These are phyloP conservation scores for Glandiceps talaboti DNA, from an alignment of 53 echinoderm and acorn worm genomes.

Conservation along the genomic window DNA sequence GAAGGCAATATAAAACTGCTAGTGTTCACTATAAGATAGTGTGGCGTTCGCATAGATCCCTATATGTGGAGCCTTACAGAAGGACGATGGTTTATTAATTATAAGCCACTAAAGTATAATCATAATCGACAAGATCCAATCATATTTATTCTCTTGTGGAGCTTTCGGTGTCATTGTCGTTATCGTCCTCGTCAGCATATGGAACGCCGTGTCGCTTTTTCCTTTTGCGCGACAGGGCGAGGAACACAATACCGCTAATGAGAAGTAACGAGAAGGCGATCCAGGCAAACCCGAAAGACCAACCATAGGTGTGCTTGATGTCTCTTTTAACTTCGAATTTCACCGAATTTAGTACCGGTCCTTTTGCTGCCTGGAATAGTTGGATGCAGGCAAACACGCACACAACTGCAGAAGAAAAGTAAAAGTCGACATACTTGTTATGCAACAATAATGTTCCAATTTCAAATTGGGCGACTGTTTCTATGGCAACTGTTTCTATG, in stretches of 20 bases:
- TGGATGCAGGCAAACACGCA: neutral
- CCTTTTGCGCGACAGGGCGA: neutral
- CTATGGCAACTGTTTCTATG: too few species aligned
- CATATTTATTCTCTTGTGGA: too few species aligned
- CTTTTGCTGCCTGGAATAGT: neutral
- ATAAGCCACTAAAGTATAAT: too few species aligned
- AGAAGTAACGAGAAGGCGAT: neutral
- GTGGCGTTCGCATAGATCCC: too few species aligned
- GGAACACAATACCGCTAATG: neutral
- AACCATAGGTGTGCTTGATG: neutral
- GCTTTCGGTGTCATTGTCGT: neutral
- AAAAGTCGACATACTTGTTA: too few species aligned
- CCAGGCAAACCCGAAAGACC: neutral
- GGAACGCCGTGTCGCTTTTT: neutral
- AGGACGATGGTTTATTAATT: too few species aligned
- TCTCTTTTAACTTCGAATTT: neutral
- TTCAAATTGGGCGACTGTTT: too few species aligned
- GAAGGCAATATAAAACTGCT: too few species aligned
- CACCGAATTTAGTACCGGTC: neutral
- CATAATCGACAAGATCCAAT: too few species aligned
- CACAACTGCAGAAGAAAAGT: neutral
- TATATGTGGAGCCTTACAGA: too few species aligned
- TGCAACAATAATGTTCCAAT: too few species aligned
- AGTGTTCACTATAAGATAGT: too few species aligned
- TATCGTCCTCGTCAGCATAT: neutral